Evolutionary conservation across 2,113 vertebrate genomes (phyloP).

Genomic region (Rhegmatorhina hoffmannsi): DNA sequence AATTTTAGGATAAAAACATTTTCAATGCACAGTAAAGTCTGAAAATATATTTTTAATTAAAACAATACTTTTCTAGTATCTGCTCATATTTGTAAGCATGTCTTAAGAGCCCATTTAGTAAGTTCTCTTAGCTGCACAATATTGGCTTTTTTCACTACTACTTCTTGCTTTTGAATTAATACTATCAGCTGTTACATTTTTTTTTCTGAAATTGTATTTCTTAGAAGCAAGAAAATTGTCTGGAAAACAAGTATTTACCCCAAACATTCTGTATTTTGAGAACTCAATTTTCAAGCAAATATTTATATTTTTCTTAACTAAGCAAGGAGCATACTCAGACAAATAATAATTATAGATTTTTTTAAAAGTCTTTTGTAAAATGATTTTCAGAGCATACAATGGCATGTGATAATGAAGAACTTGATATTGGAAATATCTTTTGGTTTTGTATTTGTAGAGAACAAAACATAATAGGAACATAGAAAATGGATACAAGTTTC

Average conservation of each 20-base stretch:
- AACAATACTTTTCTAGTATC: background rate
- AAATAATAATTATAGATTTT: background rate
- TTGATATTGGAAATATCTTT: background rate
- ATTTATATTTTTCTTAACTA: background rate
- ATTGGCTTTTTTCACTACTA: background rate
- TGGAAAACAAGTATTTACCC: background rate
- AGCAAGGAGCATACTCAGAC: background rate
- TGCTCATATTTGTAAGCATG: background rate
- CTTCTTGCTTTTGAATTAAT: background rate
- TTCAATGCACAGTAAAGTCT: background rate
- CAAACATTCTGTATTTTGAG: background rate
- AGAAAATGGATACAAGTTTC: background rate
- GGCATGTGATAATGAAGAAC: background rate
- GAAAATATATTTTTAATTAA: background rate
- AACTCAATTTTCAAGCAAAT: background rate
- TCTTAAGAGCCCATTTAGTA: background rate
- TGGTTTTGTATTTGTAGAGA: background rate
- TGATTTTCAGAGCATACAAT: background rate
- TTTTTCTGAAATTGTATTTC: background rate
- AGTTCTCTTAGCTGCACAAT: background rate
- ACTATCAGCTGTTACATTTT: background rate
- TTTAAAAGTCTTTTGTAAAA: background rate
- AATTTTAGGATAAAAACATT: background rate
- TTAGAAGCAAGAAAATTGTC: background rate
- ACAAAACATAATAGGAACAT: background rate